Evolutionary conservation across 2,113 vertebrate species (phyloP).

Genomic region (Dicaeum eximium): DNA sequence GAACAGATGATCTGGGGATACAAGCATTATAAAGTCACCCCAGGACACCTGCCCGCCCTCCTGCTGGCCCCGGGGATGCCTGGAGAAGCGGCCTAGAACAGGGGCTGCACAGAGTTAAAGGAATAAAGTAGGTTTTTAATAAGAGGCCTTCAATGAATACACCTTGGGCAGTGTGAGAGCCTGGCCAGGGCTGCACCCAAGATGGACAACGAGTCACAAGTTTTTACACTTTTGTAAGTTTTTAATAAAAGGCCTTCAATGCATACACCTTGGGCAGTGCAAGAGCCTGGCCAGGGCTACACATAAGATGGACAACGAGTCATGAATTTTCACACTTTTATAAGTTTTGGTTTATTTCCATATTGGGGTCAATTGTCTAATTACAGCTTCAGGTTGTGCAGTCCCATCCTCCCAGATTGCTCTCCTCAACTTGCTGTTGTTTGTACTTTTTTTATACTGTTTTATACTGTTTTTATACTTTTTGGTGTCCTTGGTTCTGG

Average conservation of each 20-base stretch:
- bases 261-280: not conserved
- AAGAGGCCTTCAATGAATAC: not conserved
- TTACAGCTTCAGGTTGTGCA: not conserved
- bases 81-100: not conserved
- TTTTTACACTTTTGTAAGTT: not conserved
- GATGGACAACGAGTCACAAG: too few relatives aligned
- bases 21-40: too few relatives aligned
- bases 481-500: not conserved
- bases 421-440: fast-evolving
- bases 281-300: not conserved
- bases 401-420: not conserved
- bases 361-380: not conserved
- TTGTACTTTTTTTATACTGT: not conserved
- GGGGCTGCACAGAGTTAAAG: too few relatives aligned
- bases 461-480: too few relatives aligned
- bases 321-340: not conserved
- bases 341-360: not conserved
- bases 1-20: too few relatives aligned
- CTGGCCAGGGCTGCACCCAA: not conserved
- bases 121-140: not conserved
- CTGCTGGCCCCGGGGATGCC: not conserved
- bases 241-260: not conserved
- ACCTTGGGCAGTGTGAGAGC: not conserved
- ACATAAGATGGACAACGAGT: too few relatives aligned
- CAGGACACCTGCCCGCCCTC: not conserved